A percentile compares a stretch with the other conserved stretches of the same genome.
Evolutionary conservation across 2,797 vertebrate genomes (phyloP).

Genomic region (Champsocephalus esox): DNA sequence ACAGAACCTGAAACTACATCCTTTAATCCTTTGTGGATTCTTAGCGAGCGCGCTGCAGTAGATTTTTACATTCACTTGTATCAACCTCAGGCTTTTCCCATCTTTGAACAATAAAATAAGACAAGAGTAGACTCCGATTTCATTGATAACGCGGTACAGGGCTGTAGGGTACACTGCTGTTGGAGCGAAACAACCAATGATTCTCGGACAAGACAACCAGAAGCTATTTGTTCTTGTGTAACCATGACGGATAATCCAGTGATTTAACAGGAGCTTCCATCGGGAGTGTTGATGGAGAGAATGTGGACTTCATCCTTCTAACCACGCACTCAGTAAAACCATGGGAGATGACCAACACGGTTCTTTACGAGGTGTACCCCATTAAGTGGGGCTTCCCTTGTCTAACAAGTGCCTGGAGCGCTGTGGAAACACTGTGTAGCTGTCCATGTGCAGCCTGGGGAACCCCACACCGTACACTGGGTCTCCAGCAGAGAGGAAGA

Average conservation of each 20-base stretch:
- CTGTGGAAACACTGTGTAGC: constrained; percentile 61
- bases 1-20: no score
- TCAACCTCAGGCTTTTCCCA: no score
- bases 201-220: not conserved
- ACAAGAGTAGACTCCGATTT: no score
- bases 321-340: constrained; percentile 28
- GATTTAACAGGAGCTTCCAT: not conserved
- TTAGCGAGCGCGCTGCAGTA: no score
- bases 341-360: constrained; percentile 11
- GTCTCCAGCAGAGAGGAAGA: constrained; percentile 31
- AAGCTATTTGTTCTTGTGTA: not conserved
- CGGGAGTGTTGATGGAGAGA: not conserved
- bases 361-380: constrained; percentile 62
- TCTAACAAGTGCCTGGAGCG: constrained; percentile 58
- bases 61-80: no score
- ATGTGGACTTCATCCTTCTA: not conserved
- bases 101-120: no score
- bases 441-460: constrained; percentile 37
- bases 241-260: not conserved
- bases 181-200: no score
- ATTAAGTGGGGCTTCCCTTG: constrained; percentile 65
- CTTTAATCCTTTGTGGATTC: no score
- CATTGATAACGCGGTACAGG: no score
- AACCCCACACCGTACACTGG: constrained; percentile 63
- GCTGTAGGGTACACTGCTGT: no score